A percentile compares a stretch with the other conserved stretches of the same genome.
These are phyloP conservation scores for Rhineura floridana DNA, from an alignment of 2,113 vertebrate genomes.

Conservation along the genomic window DNA sequence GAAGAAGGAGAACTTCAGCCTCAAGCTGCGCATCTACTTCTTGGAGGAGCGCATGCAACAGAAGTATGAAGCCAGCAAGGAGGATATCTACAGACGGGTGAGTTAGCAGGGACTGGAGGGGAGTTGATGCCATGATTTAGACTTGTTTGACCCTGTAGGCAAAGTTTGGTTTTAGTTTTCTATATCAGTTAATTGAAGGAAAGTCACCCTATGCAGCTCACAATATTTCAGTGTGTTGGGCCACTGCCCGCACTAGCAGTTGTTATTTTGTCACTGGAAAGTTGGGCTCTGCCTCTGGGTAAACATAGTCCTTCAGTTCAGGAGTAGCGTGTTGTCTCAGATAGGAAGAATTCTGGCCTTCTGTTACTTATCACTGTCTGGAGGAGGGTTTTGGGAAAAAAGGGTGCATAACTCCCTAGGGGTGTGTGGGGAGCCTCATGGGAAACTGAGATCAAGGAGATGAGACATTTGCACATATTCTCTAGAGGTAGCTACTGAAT, in stretches of 20 bases:
- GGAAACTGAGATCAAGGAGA: neutral
- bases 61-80: constrained; percentile 86
- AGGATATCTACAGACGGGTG: constrained; percentile 89
- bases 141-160: neutral
- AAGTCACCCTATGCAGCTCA: neutral
- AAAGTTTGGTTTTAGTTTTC: accelerated
- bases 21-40: constrained; percentile 97
- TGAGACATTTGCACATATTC: neutral
- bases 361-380: too few relatives aligned
- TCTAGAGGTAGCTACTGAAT: neutral
- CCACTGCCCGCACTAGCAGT: too few relatives aligned
- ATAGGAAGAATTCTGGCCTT: neutral
- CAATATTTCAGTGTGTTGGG: neutral
- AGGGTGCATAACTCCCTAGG: neutral
- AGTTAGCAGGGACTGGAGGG: constrained; percentile 48
- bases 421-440: neutral
- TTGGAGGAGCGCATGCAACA: constrained; percentile 95
- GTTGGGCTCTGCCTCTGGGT: neutral
- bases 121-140: too few relatives aligned
- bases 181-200: neutral
- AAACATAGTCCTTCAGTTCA: neutral
- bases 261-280: neutral
- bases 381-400: neutral
- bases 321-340: neutral
- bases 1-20: constrained; percentile 99